Base-by-base conservation (phyloP, 2,888 invertebrate species). In the Metacarcinus magister region DNA sequence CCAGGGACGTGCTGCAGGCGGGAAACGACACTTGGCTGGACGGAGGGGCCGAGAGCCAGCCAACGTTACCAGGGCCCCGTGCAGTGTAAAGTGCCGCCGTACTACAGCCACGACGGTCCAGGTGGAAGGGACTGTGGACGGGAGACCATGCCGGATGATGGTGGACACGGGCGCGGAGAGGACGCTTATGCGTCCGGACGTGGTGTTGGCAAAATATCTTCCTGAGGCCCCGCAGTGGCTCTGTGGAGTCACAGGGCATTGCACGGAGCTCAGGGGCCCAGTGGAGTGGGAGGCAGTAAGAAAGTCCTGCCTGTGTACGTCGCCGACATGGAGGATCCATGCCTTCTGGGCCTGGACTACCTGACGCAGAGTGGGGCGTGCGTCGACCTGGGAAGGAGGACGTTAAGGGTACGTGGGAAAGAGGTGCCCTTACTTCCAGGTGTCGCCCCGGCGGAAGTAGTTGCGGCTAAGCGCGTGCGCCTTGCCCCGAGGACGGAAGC, bases 381-480 rank as follows among this genome's bases (percentile, higher is more conserved):
- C 39, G 39, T 39, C 39, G 39, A 39, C 2, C 39, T 39, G 39
- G 39, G 39, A 39, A 39, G 39, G 91, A 91, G 44, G 91, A n/a
- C 39, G 91, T 32, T 91, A 44, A 91, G 43, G 91, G 91, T 91
- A 39, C 28, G 44, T 23, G 91, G 91, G n/a, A 3, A 39, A 91
- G 43, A 91, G 2, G 91, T 91, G 43, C 44, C 91, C 43, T 91
- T 91, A 39, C 91, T 91, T 39, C 91, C 91, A 39, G 43, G 23
- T 28, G 91, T 0, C 43, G 46, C 91, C 39, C 28, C 28, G 82
- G 32, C 82, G 28, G n/a, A 32, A 23, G 8, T n/a, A 82, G 32
- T n/a, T 2, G 82, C 8, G 32, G 82, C 82, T 28, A 8, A 82
- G n/a, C 82, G 32, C 32, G 82, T 39, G 39, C 2, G 39, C 39